Evolutionary conservation across 2,888 invertebrate genomes (phyloP), one percentile per base, ranked within the genome.

Genomic region (Eupithecia subumbrata): DNA sequence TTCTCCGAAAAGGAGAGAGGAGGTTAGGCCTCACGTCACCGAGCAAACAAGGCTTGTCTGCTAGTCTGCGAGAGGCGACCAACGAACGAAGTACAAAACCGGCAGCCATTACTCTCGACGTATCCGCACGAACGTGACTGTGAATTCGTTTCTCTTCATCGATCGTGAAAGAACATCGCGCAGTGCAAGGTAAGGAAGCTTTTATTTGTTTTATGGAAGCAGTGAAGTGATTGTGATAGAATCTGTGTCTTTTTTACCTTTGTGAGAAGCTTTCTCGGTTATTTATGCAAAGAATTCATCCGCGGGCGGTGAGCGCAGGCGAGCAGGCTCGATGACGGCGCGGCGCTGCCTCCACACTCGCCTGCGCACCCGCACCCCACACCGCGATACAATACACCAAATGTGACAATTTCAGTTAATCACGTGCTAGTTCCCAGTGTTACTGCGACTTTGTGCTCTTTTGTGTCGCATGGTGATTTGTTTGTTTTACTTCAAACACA

Each of bases 281-380:
- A 93, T 93, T 92, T 91, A 95, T 93, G 92, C 94, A 93, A 93
- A 91, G 93, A 93, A 94, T 94, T 93, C 89, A 78, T 92, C 89
- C 85, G 92, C 93, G 90, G 94, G 94, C 93, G 91, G 90, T 91
- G 91, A 91, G 52, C 90, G 90, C 89, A 88, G 93, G 93, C 91
- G 52, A 90, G 90, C 89, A 88, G 93, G 93, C 91, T 92, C 86
- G 87, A 40, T 43, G 88, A 88, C 87, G 88, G 88, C 87, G 88
- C 87, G 90, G 89, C n/a, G 89, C 87, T 91, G 87, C 92, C 92
- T 92, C 69, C 80, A 75, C 71, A 71, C 92, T 48, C 8, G 92
- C 92, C 88, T 90, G 92, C 93, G 92, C 93, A 92, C 88, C 88
- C 88, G 86, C 60, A 81, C 81, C 82, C 84, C 56, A 84, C 84